Evolutionary conservation across 2,888 invertebrate genomes (phyloP).

Genomic region (Oligia latruncula): DNA sequence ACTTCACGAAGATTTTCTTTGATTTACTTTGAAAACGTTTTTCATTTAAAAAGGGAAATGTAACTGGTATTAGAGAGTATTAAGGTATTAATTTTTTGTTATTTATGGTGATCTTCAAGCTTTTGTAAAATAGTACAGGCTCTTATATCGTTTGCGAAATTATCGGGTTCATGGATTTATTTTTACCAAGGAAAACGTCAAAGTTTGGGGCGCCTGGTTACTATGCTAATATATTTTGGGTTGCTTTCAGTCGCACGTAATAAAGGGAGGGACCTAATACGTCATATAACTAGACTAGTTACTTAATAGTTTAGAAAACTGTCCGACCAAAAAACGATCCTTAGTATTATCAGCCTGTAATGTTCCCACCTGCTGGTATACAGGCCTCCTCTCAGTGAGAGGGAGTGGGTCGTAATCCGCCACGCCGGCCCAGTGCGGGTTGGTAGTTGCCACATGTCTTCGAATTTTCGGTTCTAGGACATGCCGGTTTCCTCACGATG

Average conservation of each 20-base stretch:
- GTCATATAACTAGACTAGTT: neutral
- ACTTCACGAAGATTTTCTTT: constrained; percentile 63
- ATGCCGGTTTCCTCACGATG: too few relatives aligned
- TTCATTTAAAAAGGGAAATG: constrained; percentile 66
- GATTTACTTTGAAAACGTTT: constrained; percentile 66
- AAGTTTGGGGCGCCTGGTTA: neutral
- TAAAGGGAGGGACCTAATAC: neutral
- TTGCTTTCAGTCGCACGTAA: neutral
- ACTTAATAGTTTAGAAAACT: neutral
- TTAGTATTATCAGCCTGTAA: too few relatives aligned
- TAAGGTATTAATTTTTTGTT: constrained; percentile 22
- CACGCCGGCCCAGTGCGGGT: too few relatives aligned
- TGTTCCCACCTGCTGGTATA: too few relatives aligned
- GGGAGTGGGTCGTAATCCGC: too few relatives aligned
- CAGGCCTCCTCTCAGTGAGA: too few relatives aligned
- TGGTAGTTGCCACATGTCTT: too few relatives aligned
- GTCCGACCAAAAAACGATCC: neutral
- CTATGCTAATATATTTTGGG: too few relatives aligned
- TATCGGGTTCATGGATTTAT: too few relatives aligned
- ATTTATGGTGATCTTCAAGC: constrained; percentile 24
- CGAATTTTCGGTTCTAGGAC: too few relatives aligned
- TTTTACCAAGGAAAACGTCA: neutral
- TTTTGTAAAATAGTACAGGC: neutral
- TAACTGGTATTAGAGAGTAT: constrained; percentile 67
- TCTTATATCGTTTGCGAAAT: neutral